Evolutionary conservation across 2,888 invertebrate genomes (phyloP).

Genomic region (Parelbella ahira): DNA sequence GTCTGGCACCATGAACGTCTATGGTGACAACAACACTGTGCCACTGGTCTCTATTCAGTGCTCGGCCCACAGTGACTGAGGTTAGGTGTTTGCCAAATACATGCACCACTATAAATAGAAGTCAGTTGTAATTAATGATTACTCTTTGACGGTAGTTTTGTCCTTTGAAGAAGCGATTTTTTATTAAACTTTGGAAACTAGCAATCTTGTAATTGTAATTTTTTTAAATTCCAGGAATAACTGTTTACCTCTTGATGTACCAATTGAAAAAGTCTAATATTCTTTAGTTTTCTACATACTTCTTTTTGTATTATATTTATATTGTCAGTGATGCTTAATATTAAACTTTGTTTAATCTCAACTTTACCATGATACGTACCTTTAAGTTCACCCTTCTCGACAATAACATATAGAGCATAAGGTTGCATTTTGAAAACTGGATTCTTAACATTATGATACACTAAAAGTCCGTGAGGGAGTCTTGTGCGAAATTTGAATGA

Average conservation of each 20-base stretch:
- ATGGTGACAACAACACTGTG: slow-evolving; percentile 93
- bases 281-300: too few species aligned
- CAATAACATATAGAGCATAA: slow-evolving; percentile 94
- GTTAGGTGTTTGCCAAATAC: slow-evolving; percentile 94
- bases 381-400: slow-evolving; percentile 94
- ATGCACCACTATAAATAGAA: slow-evolving; percentile 84
- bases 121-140: too few species aligned
- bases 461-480: slow-evolving; percentile 91
- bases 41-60: slow-evolving; percentile 94
- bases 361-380: slow-evolving; percentile 43
- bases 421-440: slow-evolving; percentile 90
- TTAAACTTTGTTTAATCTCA: too few species aligned
- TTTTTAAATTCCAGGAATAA: too few species aligned
- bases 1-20: slow-evolving; percentile 91
- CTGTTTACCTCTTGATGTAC: too few species aligned
- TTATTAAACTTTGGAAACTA: too few species aligned
- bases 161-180: too few species aligned
- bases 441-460: slow-evolving; percentile 95
- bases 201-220: too few species aligned
- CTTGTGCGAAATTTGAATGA: slow-evolving; percentile 94
- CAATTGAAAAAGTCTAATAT: too few species aligned
- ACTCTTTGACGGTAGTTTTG: too few species aligned
- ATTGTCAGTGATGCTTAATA: too few species aligned
- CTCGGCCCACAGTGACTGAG: slow-evolving; percentile 90
- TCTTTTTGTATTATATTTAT: too few species aligned